A percentile compares a stretch with the other conserved stretches of the same genome.
phyloP scores from a whole-genome alignment of 2,113 vertebrate species.

The Stigmatopora argus region DNA sequence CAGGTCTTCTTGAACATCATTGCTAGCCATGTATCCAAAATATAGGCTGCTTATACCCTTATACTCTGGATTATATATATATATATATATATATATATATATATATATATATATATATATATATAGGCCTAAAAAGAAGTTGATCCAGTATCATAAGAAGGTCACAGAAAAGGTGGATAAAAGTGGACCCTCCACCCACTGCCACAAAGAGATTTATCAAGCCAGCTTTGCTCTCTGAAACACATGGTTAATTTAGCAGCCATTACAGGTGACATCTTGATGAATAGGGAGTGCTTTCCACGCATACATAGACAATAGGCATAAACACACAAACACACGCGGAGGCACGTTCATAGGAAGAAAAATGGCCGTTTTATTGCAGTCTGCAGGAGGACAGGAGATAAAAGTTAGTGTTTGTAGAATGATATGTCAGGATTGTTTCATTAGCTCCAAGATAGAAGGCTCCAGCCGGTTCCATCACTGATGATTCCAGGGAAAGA shows the following conservation, averaged over 20 bases:
- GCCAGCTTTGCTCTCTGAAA: constrained; percentile 61
- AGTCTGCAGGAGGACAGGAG: constrained; percentile 60
- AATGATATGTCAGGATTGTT: constrained; percentile 62
- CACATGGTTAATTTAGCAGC: constrained; percentile 76
- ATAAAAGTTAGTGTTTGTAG: constrained; percentile 66
- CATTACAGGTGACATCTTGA: constrained; percentile 72
- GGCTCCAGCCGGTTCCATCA: constrained; percentile 53
- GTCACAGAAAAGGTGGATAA: constrained; percentile 61
- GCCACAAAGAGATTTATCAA: constrained; percentile 67
- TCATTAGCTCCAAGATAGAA: constrained; percentile 63
- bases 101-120: too few relatives aligned
- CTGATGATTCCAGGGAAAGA: constrained; percentile 35
- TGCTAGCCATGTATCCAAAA: not conserved
- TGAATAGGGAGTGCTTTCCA: constrained; percentile 65
- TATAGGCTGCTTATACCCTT: not conserved
- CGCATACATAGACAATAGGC: constrained; percentile 62
- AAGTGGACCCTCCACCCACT: constrained; percentile 62
- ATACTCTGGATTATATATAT: too few relatives aligned
- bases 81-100: too few relatives aligned
- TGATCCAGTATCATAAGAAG: constrained; percentile 36
- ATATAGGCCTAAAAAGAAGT: not conserved
- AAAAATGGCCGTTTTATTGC: constrained; percentile 64
- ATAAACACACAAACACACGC: constrained; percentile 58
- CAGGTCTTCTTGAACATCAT: not conserved
- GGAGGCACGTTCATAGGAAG: constrained; percentile 37